Evolutionary conservation across 2,113 vertebrate genomes (phyloP), one percentile per base, ranked within the genome.

Genomic region (Fulmarus glacialis): DNA sequence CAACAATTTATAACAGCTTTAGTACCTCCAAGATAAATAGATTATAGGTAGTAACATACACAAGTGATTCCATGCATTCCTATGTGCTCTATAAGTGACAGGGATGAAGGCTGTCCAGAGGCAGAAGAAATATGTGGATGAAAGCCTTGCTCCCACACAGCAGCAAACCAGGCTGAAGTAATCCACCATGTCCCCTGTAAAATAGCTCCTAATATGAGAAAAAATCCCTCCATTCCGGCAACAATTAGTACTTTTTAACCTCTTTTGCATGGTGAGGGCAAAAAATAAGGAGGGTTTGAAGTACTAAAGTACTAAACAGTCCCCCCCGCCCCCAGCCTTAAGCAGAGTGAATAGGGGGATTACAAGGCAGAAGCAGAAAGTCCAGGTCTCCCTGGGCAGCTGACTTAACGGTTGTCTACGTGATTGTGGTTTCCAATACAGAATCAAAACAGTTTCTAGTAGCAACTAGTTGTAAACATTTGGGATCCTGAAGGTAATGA

Each of bases 371-470:
- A 90, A 64, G 43, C 3, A 47, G 73, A 87, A 96, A 94, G 34
- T 64, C 60, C 86, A 84, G 50, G 38, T 89, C 68, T 95, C 89
- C 43, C 91, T n/a, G 43, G 56, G 55, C 38, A 78, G 71, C 62
- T 86, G 75, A 77, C 58, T 83, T 75, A 82, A 48, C 0, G 0
- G 71, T 84, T 77, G 70, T 84, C 93, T 90, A 8, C 12, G 36
- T 82, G 77, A 87, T 3, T 87, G 89, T 92, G 89, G 56, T 97
- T 96, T 96, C 93, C 95, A 96, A 75, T 22, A 94, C 77, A 64
- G 77, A 96, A 92, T 92, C 94, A 89, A 95, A 97, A 96, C 53
- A 87, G 94, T 93, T 96, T 93, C 95, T 85, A 84, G 77, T 84
- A 89, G 91, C 95, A 96, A 93, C 94, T 80, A 30, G 73, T 89